Conservation (phyloP, 2,113 vertebrate species). For the Callionymus lyra region DNA sequence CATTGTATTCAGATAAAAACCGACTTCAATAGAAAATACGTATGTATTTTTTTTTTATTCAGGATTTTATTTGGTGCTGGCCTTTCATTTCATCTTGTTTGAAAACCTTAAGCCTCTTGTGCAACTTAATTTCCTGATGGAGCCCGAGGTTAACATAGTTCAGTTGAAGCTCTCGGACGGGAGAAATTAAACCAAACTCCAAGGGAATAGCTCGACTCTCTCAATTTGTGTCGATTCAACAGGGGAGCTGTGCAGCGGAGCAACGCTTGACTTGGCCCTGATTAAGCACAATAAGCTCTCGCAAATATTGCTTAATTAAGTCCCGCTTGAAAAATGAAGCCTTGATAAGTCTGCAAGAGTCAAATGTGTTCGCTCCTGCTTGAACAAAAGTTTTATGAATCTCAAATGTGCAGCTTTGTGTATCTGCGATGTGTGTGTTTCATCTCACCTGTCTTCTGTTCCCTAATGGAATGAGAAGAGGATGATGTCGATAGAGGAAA, state of each 20-base stretch:
- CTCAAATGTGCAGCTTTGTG: conserved; percentile 8
- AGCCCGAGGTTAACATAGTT: conserved; percentile 31
- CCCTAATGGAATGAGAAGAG: conserved; percentile 30
- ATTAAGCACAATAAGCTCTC: conserved; percentile 30
- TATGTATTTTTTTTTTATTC: not conserved
- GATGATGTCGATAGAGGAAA: conserved; percentile 23
- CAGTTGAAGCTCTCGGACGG: conserved; percentile 25
- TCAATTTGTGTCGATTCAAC: conserved; percentile 30
- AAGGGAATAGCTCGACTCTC: conserved; percentile 37
- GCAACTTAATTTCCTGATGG: conserved; percentile 29
- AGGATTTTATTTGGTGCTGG: not conserved
- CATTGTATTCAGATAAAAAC: not conserved
- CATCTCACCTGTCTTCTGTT: conserved; percentile 30
- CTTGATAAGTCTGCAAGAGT: conserved; percentile 8
- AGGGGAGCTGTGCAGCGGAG: conserved; percentile 23
- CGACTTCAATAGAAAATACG: not conserved
- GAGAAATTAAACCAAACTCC: conserved; percentile 50
- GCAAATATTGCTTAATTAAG: conserved; percentile 19
- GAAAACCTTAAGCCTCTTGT: conserved; percentile 25
- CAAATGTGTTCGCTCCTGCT: not conserved
- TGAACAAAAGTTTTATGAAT: conserved; percentile 12
- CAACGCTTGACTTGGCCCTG: conserved; percentile 36
- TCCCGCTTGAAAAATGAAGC: conserved; percentile 1
- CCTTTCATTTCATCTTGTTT: conserved; percentile 17
- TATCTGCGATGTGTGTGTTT: conserved; percentile 21